A percentile compares a stretch with the other conserved stretches of the same genome.
phyloP scores from a whole-genome alignment of 1,140 invertebrate genomes.

The Campoletis sonorensis region DNA sequence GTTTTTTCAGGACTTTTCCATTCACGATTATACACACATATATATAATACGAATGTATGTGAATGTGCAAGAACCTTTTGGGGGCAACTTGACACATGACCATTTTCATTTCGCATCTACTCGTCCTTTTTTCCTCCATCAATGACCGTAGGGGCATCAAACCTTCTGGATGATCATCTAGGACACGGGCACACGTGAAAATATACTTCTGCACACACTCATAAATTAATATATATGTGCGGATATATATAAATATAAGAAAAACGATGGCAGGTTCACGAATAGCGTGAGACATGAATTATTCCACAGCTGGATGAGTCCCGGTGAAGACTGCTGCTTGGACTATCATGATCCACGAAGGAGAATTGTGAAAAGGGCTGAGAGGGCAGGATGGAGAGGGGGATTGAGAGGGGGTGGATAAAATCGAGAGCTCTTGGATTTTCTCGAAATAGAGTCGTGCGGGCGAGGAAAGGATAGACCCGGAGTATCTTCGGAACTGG shows the following conservation, averaged over 20 bases:
- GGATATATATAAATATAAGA: not conserved
- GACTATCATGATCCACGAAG: constrained; percentile 7
- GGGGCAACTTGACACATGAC: not conserved
- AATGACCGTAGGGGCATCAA: not conserved
- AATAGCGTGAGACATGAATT: constrained; percentile 38
- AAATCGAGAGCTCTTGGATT: constrained; percentile 39
- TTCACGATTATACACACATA: not conserved
- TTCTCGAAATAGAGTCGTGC: constrained; percentile 39
- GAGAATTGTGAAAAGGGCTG: not conserved
- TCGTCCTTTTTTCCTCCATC: not conserved
- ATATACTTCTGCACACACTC: not conserved
- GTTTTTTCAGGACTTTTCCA: not conserved
- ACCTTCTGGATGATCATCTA: not conserved
- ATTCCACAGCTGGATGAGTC: constrained; percentile 39
- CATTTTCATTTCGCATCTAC: not conserved
- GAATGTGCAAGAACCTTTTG: not conserved
- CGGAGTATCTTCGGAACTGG: not conserved
- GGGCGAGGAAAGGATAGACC: constrained; percentile 13
- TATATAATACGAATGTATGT: not conserved
- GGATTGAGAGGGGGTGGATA: not conserved
- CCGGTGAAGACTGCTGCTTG: not conserved
- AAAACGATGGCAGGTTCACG: not conserved
- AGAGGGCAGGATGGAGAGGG: not conserved
- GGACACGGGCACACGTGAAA: not conserved
- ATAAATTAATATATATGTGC: too few species aligned